Evolutionary conservation across 2,797 vertebrate genomes (phyloP).

Genomic region (Crenichthys baileyi): DNA sequence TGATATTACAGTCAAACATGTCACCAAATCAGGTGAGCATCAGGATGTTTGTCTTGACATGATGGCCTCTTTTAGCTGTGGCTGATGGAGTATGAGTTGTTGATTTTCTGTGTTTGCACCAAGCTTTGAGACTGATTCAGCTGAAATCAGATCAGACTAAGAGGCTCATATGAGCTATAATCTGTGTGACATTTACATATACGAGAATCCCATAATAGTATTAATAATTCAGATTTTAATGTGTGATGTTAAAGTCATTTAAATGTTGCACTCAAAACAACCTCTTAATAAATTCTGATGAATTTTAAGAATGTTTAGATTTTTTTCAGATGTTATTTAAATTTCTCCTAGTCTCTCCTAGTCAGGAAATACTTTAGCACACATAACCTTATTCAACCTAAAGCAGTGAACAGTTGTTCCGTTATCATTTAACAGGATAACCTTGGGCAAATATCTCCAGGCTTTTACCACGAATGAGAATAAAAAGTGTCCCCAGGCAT

Average conservation of each 20-base stretch:
- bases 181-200: slow-evolving; percentile 79
- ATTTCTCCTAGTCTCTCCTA: not conserved
- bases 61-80: slow-evolving; percentile 12
- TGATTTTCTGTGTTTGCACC: slow-evolving; percentile 24
- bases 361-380: not conserved
- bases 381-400: not conserved
- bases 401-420: not conserved
- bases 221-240: slow-evolving; percentile 71
- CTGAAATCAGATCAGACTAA: slow-evolving; percentile 77
- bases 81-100: not conserved
- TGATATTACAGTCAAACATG: slow-evolving; percentile 57
- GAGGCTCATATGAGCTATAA: slow-evolving; percentile 72
- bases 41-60: not conserved
- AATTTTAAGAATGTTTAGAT: slow-evolving; percentile 1
- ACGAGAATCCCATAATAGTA: slow-evolving; percentile 73
- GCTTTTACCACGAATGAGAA: not conserved
- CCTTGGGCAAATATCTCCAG: not conserved
- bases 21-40: slow-evolving; percentile 44
- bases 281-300: slow-evolving; percentile 17
- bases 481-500: not conserved
- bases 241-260: slow-evolving; percentile 56
- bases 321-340: too few species aligned
- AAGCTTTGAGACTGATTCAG: slow-evolving; percentile 69
- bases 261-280: slow-evolving; percentile 29
- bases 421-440: not conserved